Evolutionary conservation across 2,888 invertebrate species (phyloP).

Genomic region (Spisula subtruncata): DNA sequence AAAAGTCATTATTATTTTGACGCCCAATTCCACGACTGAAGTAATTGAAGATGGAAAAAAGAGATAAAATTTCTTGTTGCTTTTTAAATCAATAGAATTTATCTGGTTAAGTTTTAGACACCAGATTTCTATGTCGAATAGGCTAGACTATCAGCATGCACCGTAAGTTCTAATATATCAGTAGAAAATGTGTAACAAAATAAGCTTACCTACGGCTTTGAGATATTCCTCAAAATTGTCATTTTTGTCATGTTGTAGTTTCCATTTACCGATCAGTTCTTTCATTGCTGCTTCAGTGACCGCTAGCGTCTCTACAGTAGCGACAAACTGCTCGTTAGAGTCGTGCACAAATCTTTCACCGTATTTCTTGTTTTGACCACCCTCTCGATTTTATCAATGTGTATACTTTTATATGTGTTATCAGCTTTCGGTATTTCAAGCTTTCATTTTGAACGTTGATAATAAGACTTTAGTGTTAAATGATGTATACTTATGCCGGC

Average conservation of each 20-base stretch:
- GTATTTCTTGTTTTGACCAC: not conserved
- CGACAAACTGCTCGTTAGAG: not conserved
- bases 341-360: not conserved
- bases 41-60: no score
- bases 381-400: not conserved
- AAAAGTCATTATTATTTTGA: no score
- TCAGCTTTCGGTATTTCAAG: not conserved
- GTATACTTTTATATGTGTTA: not conserved
- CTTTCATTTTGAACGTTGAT: constrained; percentile 21
- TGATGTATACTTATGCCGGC: not conserved
- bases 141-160: no score
- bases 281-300: constrained; percentile 9
- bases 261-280: constrained; percentile 60
- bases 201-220: constrained; percentile 55
- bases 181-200: not conserved
- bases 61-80: no score
- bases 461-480: constrained; percentile 17
- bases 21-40: no score
- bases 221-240: constrained; percentile 65
- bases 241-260: constrained; percentile 59
- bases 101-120: no score
- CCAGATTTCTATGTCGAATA: no score
- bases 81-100: no score
- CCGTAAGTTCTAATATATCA: no score
- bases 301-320: not conserved